Conservation (phyloP, 1,140 invertebrate genomes). For the Halotydeus destructor region DNA sequence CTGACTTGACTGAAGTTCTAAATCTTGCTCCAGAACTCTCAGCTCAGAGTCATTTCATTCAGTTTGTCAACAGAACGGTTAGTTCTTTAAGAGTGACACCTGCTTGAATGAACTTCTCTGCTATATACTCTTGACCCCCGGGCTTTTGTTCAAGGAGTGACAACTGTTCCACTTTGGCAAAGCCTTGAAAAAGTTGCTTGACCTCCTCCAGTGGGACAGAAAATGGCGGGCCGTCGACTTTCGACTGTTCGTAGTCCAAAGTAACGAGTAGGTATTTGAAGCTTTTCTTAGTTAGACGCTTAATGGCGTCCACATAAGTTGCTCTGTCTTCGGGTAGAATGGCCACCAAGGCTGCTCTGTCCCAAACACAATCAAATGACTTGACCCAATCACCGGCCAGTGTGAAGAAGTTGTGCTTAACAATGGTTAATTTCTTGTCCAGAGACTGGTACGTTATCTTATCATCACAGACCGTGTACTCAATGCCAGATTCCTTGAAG, state of each 20-base stretch:
- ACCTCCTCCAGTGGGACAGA: slow-evolving; percentile 5
- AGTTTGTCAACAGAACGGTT: too few species aligned
- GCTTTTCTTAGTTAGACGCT: slow-evolving; percentile 1
- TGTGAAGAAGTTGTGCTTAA: slow-evolving; percentile 7
- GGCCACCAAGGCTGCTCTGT: slow-evolving; percentile 8
- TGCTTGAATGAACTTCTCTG: too few species aligned
- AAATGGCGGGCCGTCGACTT: slow-evolving; percentile 5
- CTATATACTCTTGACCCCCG: too few species aligned
- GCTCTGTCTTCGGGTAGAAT: slow-evolving; percentile 7
- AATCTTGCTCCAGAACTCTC: too few species aligned
- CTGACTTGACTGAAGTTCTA: too few species aligned
- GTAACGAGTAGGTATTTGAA: slow-evolving; percentile 7
- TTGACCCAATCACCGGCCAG: slow-evolving; percentile 2
- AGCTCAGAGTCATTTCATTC: too few species aligned
- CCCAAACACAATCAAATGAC: slow-evolving; percentile 7
- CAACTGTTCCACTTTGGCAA: too few species aligned
- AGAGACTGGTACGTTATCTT: not conserved
- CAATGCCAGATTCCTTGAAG: slow-evolving; percentile 3
- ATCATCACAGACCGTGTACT: slow-evolving; percentile 1
- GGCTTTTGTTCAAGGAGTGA: too few species aligned
- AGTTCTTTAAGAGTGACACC: too few species aligned
- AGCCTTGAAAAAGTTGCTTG: not conserved
- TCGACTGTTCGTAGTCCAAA: slow-evolving; percentile 1
- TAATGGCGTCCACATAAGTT: slow-evolving; percentile 4
- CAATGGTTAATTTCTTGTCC: slow-evolving; percentile 1